Base-by-base conservation (phyloP, 1,140 invertebrate species). In the Zaprionus vittiger region DNA sequence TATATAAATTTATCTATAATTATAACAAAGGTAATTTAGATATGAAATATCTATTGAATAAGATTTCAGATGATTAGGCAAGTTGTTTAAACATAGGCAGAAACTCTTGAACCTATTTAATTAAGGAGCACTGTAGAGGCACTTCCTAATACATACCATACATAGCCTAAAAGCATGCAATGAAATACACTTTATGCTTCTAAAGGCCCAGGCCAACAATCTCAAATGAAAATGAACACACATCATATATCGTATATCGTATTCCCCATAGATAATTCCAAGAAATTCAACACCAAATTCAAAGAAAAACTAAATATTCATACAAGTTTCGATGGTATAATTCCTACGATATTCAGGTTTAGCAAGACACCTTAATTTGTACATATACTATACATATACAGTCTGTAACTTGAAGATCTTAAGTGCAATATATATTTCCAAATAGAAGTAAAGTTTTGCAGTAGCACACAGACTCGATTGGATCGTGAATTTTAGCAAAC, bases 141-240 rank as follows among this genome's bases (percentile, higher is more conserved):
- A 2, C 31, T 34, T 9, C 3, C 3, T 11, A 11, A 11, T 11
- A 34, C 31, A 22, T 20, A 22, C 26, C 1, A 54, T 15, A 1
- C n/a, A 34, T 64, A 37, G 73, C 73, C 73, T 75, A 59, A 75
- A 71, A 75, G 73, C 73, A 71, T 70, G 73, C 73, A 75, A 64
- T 64, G 15, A 24, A 84, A 61, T 52, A 59, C 66, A 57, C 47
- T 52, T 65, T n/a, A 24, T 7, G 17, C 56, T 17, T 47, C 3
- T 20, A 4, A 3, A 11, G 3, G 3, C 9, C 4, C n/a, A 2
- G 2, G 4, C 41, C 15, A 44, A 7, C 14, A 22, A 22, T 2
- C 20, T 11, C 3, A 52, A 52, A 24, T 20, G 3, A 24, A 14
- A 34, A 3, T 11, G 9, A 34, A 34, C 0, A 34, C 31, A 11